Percentiles rank a stretch among this genome's conserved stretches.
Conservation (phyloP, 1,140 invertebrate genomes). For the Sycobia sp. region DNA sequence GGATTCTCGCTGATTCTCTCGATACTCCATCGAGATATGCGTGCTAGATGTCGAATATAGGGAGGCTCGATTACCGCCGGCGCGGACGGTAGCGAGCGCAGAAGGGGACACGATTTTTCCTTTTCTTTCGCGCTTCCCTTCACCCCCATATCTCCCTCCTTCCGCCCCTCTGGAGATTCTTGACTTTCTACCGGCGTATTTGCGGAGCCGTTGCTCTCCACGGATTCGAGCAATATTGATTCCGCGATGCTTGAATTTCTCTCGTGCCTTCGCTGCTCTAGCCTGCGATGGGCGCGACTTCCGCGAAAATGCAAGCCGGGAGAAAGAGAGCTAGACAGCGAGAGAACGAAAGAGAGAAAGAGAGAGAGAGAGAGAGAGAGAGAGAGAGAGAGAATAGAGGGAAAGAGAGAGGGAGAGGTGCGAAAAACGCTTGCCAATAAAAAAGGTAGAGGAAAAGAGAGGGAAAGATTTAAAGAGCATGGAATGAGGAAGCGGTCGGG, state of each 20-base stretch:
- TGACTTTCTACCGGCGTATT: background rate
- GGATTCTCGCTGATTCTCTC: background rate
- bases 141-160: background rate
- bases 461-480: slow-evolving; percentile 26
- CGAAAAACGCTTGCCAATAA: slow-evolving; percentile 34
- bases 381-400: too few relatives aligned
- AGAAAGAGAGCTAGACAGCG: too few relatives aligned
- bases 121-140: too few relatives aligned
- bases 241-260: slow-evolving; percentile 54
- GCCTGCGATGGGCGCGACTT: background rate
- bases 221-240: slow-evolving; percentile 59
- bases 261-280: slow-evolving; percentile 40
- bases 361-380: too few relatives aligned
- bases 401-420: slow-evolving; percentile 27
- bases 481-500: background rate
- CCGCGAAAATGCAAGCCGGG: too few relatives aligned
- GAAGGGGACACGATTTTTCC: too few relatives aligned
- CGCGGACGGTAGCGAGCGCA: background rate
- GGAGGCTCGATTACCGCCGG: slow-evolving; percentile 19
- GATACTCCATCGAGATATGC: slow-evolving; percentile 13
- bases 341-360: too few relatives aligned
- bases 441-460: slow-evolving; percentile 21
- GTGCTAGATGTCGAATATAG: too few relatives aligned
- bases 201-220: slow-evolving; percentile 47
- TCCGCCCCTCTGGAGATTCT: background rate